Percentiles rank a stretch among this genome's conserved stretches.
Evolutionary conservation across 1,140 invertebrate species (phyloP).

Genomic region (Cherax destructor): DNA sequence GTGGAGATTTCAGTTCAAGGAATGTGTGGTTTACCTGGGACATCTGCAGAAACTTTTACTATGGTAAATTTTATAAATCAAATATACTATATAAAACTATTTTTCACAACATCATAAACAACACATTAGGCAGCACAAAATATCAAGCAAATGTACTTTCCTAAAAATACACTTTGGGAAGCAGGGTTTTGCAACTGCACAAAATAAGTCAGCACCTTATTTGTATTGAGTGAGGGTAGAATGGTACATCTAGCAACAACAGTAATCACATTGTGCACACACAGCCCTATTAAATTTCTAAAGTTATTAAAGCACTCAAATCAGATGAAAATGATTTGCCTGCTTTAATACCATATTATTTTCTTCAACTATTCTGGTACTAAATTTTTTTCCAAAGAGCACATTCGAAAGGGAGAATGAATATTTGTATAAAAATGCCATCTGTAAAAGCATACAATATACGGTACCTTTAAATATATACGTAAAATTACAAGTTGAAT

Average conservation of each 20-base stretch:
- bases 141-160: constrained; percentile 49
- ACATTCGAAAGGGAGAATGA: constrained; percentile 31
- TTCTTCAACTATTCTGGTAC: constrained; percentile 33
- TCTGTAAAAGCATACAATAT: constrained; percentile 44
- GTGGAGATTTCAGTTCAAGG: constrained; percentile 55
- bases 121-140: constrained; percentile 61
- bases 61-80: constrained; percentile 46
- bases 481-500: constrained; percentile 19
- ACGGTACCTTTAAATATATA: constrained; percentile 14
- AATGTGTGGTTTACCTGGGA: constrained; percentile 56
- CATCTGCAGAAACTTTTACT: constrained; percentile 33
- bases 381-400: constrained; percentile 34
- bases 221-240: constrained; percentile 46
- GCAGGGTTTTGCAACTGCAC: constrained; percentile 53
- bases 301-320: constrained; percentile 19
- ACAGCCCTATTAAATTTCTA: constrained; percentile 22
- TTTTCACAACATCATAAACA: constrained; percentile 63
- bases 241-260: constrained; percentile 38
- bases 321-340: constrained; percentile 8
- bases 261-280: constrained; percentile 54
- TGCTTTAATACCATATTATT: constrained; percentile 13
- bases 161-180: constrained; percentile 65
- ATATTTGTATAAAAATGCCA: constrained; percentile 58
- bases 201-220: constrained; percentile 58
- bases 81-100: constrained; percentile 59